These are phyloP conservation scores for Spilogale gracilis DNA, from an alignment of 2,113 vertebrate species.

Conservation along the genomic window DNA sequence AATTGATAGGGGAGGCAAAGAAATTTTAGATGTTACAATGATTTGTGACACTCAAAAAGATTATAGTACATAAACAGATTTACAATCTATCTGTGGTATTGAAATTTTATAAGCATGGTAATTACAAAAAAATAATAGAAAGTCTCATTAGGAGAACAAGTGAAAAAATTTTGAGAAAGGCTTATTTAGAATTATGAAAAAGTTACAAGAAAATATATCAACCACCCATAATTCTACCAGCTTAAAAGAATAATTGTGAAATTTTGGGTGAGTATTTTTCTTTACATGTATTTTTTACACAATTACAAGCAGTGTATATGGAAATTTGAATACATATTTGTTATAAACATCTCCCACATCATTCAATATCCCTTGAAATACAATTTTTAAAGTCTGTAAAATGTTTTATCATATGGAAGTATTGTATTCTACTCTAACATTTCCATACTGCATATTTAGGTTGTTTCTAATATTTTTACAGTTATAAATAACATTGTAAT, in stretches of 20 bases:
- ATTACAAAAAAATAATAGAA: background rate
- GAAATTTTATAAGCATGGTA: background rate
- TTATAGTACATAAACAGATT: background rate
- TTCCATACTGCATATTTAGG: background rate
- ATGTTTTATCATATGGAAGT: background rate
- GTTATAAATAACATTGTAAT: background rate
- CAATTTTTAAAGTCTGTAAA: background rate
- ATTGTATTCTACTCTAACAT: background rate
- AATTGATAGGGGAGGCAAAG: background rate
- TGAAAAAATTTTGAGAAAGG: slow-evolving; percentile 29
- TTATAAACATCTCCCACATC: background rate
- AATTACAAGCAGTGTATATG: background rate
- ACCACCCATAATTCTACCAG: background rate
- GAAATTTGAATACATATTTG: background rate
- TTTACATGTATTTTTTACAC: slow-evolving; percentile 1
- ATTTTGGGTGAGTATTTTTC: slow-evolving; percentile 28
- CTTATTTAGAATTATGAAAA: background rate
- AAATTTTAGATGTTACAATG: slow-evolving; percentile 33
- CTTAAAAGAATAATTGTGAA: slow-evolving; percentile 16
- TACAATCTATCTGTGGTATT: background rate
- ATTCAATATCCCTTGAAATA: background rate
- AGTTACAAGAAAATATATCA: slow-evolving; percentile 26
- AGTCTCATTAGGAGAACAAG: background rate
- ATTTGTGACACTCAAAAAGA: background rate
- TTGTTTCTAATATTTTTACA: background rate